Evolutionary conservation across 2,888 invertebrate species (phyloP), one percentile per base, ranked within the genome.

Genomic region (Molorchus minor): DNA sequence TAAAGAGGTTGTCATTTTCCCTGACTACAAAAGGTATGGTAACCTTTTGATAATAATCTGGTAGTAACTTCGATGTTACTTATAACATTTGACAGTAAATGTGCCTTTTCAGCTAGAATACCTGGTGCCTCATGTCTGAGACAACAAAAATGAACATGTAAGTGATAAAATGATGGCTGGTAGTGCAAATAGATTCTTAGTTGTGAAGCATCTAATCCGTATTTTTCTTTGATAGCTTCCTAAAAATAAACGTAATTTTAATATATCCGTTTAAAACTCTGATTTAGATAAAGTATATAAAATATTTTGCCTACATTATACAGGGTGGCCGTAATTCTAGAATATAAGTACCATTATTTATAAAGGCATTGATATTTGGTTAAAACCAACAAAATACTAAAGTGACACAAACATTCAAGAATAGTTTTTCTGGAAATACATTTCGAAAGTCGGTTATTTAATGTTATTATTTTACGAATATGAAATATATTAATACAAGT

Each of bases 91-190:
- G 91, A 87, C 8, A 98, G 84, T 56, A 97, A 82, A 79, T 98
- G 96, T 0, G 96, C 90, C 74, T 90, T 90, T 77, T 96, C 95
- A 10, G 89, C 88, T 81, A 87, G 87, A 72, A 92, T 92, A 21
- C 96, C 92, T 41, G 93, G 91, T 0, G 91, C 89, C 70, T 93
- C 92, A 81, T 89, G 89, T 41, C 86, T 85, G 1, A 97, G 78
- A 56, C 88, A 87, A 8, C 93, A 93, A 75, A 97, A 94, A 80
- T 99, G 98, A 0, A 98, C 86, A 78, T 99, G 98, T 0, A 99
- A 83, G 77, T 98, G 97, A 81, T 96, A 98, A 82, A 96, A 99
- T 0, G 96, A 94, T 0, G 98, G 98, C 74, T 96, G 97, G 81
- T 98, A 98, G 79, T 98, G 98, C 0, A 98, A 79, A 79, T 92